These are phyloP conservation scores for Grammomys dolichurus DNA, from an alignment of 2,113 vertebrate genomes.

Conservation along the genomic window DNA sequence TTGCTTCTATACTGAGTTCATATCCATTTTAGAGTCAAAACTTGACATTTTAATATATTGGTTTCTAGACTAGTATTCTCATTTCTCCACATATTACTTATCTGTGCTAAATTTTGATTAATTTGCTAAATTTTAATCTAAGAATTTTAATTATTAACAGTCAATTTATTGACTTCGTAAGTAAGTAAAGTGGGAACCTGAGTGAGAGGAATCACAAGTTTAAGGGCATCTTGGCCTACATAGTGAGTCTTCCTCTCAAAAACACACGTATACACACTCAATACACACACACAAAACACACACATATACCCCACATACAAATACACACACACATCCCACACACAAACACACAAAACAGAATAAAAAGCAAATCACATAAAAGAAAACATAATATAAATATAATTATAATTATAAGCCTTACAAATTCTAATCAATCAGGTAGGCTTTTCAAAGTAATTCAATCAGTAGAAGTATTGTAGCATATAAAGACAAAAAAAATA, in stretches of 20 bases:
- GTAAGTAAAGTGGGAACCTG: neutral
- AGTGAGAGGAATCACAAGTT: neutral
- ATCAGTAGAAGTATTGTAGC: slow-evolving; percentile 50
- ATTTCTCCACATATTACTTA: neutral
- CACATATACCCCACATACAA: neutral
- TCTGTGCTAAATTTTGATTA: neutral
- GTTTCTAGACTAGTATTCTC: slow-evolving; percentile 12
- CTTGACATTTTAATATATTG: neutral
- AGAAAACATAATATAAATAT: neutral
- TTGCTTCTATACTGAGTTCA: slow-evolving; percentile 50
- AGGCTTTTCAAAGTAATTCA: slow-evolving; percentile 59
- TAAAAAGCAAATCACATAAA: neutral
- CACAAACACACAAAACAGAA: neutral
- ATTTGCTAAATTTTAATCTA: neutral
- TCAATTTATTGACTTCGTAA: neutral
- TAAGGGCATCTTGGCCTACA: neutral
- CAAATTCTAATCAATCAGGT: slow-evolving; percentile 41
- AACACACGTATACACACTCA: neutral
- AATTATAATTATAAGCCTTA: slow-evolving; percentile 7
- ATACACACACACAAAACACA: neutral
- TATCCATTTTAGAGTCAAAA: slow-evolving; percentile 6
- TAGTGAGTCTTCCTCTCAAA: neutral
- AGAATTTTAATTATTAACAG: slow-evolving; percentile 21
- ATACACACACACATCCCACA: neutral
- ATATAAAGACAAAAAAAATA: slow-evolving; percentile 14